Evolutionary conservation across 2,113 vertebrate species (phyloP), one percentile per base, ranked within the genome.

Genomic region (Myrmecophaga tridactyla): DNA sequence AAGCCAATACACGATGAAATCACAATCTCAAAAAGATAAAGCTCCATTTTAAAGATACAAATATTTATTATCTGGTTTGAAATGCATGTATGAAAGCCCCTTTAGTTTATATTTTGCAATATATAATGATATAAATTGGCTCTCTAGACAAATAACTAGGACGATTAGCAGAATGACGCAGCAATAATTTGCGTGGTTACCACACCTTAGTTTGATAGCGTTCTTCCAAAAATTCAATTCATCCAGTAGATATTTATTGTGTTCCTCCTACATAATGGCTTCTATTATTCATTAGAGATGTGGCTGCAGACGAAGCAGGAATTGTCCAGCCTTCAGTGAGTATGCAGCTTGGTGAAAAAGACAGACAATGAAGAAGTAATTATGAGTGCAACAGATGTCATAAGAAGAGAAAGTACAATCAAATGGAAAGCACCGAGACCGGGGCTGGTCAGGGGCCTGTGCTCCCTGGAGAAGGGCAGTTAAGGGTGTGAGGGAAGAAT

Each of bases 91-190:
- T 39, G 21, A 72, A 70, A 84, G 39, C 6, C 0, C 21, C 8
- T 72, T 96, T 77, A 46, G 25, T 81, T 89, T 93, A 58, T 31
- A 58, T 75, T 97, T 95, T 63, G 17, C 75, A 31, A 12, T 87
- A 27, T 72, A 46, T 21, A 36, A 8, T 29, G 4, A 84, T 86
- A 1, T 31, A 93, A 90, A 69, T 96, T 6, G 7, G 4, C 3
- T 85, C 1, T 80, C 41, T 27, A 87, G 65, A 72, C 31, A 82
- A 95, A 48, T 86, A 83, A 77, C 31, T 90, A 25, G 92, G 95
- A 75, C 88, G 29, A 87, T 39, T 90, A 56, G 60, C 53, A 41
- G 21, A 83, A 69, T 77, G 60, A 53, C 25, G 94, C 15, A 78
- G 4, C 70, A 77, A 39, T 17, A 93, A 56, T 58, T 56, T 25